Percentiles rank a stretch among this genome's conserved stretches.
Evolutionary conservation across 2,113 vertebrate species (phyloP).

Genomic region (Gnathonemus longibarbis): DNA sequence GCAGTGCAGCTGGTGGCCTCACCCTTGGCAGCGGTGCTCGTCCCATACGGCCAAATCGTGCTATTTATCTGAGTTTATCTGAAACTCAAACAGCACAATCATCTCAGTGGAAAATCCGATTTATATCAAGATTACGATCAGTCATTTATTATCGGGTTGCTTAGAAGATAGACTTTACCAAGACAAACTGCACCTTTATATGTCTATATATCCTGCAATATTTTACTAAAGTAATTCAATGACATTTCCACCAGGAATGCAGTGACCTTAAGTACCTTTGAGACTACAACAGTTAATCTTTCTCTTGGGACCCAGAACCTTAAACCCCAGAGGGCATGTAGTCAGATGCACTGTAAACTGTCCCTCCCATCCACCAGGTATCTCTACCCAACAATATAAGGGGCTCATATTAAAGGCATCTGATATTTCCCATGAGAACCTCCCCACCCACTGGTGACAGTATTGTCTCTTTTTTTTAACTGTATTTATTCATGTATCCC

Average conservation of each 20-base stretch:
- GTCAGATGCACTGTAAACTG: neutral
- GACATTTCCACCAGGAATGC: neutral
- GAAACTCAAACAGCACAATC: neutral
- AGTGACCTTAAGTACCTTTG: neutral
- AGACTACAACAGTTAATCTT: neutral
- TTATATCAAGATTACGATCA: slow-evolving; percentile 1
- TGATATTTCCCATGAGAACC: neutral
- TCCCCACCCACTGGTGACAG: neutral
- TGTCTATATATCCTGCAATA: neutral
- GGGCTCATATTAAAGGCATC: neutral
- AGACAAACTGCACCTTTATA: neutral
- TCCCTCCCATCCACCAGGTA: neutral
- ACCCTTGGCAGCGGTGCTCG: neutral
- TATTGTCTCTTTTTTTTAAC: neutral
- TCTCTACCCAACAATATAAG: neutral
- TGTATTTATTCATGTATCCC: neutral
- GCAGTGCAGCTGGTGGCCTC: neutral
- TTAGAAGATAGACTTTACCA: slow-evolving; percentile 1
- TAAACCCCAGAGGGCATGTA: neutral
- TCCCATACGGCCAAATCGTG: neutral
- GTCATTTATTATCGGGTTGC: neutral
- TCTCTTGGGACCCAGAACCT: neutral
- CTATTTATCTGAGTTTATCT: neutral
- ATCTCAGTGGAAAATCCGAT: neutral
- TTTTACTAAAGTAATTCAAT: neutral